Base-by-base conservation (phyloP, 2,797 vertebrate species). In the Chelon labrosus region DNA sequence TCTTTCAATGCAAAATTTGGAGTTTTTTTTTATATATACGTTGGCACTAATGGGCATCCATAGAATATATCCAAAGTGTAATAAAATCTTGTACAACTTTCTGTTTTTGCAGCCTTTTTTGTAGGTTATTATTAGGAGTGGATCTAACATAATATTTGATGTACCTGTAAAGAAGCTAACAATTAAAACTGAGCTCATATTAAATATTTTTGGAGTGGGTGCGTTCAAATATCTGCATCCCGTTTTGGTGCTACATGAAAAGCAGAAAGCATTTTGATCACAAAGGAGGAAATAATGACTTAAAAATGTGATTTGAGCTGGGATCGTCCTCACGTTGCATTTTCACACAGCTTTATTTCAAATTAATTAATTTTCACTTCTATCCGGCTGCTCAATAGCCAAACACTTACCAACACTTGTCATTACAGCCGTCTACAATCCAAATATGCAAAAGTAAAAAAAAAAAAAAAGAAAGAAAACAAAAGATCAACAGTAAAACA, bases 331-430 rank as follows among this genome's bases (percentile, higher is more conserved):
- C 47, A 2, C 25, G 58, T 55, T 65, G 87, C 92, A 5, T 7
- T 69, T 52, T 62, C 78, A 94, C 88, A 94, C 91, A 94, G 92
- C 91, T 98, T 98, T 94, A 97, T 98, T 97, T 96, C 93, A 92
- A 93, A 94, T 94, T 92, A 91, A 95, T 95, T 95, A 92, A 95
- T 95, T 91, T 95, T 95, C 94, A 96, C 89, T 94, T 92, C 95
- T 96, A 96, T 88, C 77, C 86, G 90, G 94, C 91, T 92, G 93
- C 92, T 94, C 93, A 94, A 94, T 70, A 94, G 85, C 95, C 96
- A 96, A 95, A 96, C 89, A 93, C 83, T 81, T 87, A 90, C 93
- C 93, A 86, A 75, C 89, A 92, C 72, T 84, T 91, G 85, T 94
- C 92, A 86, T 95, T 94, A 95, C 95, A 96, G 91, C 85, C 92